Conservation (phyloP, 1,140 invertebrate genomes). For the Cryptotermes secundus region DNA sequence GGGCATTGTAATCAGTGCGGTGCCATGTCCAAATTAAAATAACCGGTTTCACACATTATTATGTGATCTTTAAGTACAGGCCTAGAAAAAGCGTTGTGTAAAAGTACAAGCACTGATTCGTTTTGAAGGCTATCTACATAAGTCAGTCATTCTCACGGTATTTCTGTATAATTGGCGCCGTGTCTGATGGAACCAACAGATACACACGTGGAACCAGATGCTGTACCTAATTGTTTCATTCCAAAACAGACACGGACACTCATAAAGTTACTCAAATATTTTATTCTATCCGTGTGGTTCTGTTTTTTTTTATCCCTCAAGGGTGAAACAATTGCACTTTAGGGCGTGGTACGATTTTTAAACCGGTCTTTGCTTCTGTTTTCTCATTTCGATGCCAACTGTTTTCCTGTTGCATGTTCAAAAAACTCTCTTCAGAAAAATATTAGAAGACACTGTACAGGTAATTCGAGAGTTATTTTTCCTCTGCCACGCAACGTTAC, state of each 20-base stretch:
- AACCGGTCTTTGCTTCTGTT: not conserved
- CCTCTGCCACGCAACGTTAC: not conserved
- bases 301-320: no score
- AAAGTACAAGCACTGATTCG: not conserved
- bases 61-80: not conserved
- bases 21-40: constrained; percentile 10
- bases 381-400: not conserved
- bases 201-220: not conserved
- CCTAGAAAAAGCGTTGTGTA: not conserved
- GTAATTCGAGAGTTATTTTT: not conserved
- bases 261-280: not conserved
- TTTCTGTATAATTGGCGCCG: not conserved
- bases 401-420: not conserved
- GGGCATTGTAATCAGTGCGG: constrained; percentile 3
- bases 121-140: not conserved
- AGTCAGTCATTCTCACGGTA: not conserved
- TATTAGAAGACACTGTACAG: not conserved
- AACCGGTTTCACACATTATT: not conserved
- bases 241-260: not conserved
- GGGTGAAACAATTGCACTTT: not conserved
- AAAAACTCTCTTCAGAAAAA: not conserved
- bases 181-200: not conserved
- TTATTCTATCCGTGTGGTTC: not conserved
- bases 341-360: not conserved
- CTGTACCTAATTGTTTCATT: not conserved